phyloP scores from a whole-genome alignment of 64 coral and sea anemone genomes.

The Exaiptasia diaphana region DNA sequence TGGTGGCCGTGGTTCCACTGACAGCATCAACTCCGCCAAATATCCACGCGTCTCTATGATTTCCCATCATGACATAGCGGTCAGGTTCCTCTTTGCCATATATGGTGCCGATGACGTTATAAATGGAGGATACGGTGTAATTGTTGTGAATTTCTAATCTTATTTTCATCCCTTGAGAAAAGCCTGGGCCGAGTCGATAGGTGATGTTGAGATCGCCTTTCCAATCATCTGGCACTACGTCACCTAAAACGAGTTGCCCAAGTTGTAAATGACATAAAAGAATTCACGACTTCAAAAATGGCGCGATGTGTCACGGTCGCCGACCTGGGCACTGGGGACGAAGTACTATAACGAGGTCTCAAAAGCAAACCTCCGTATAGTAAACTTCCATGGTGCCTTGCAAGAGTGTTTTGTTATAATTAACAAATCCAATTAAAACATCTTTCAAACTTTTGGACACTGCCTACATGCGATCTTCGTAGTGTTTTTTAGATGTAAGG shows the following conservation, averaged over 20 bases:
- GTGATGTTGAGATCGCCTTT: conserved; percentile 38
- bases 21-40: conserved; percentile 71
- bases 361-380: too few relatives aligned
- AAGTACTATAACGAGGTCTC: too few relatives aligned
- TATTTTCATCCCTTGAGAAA: neutral
- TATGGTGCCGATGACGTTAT: conserved; percentile 89
- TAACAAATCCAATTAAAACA: too few relatives aligned
- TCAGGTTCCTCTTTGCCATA: conserved; percentile 78
- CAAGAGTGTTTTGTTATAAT: too few relatives aligned
- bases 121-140: conserved; percentile 47
- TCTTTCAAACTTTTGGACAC: too few relatives aligned
- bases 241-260: conserved; percentile 9
- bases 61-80: conserved; percentile 76
- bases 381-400: too few relatives aligned
- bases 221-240: conserved; percentile 46
- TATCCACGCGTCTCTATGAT: conserved; percentile 79
- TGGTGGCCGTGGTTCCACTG: conserved; percentile 48
- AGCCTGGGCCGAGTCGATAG: conserved; percentile 57
- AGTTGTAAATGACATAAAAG: too few relatives aligned
- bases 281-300: too few relatives aligned
- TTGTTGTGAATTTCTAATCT: neutral
- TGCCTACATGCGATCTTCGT: too few relatives aligned
- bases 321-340: too few relatives aligned
- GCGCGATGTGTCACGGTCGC: too few relatives aligned
- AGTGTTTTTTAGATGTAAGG: too few relatives aligned